Evolutionary conservation across 23 tunicate species (phyloP).

Genomic region (Halocynthia roretzi): DNA sequence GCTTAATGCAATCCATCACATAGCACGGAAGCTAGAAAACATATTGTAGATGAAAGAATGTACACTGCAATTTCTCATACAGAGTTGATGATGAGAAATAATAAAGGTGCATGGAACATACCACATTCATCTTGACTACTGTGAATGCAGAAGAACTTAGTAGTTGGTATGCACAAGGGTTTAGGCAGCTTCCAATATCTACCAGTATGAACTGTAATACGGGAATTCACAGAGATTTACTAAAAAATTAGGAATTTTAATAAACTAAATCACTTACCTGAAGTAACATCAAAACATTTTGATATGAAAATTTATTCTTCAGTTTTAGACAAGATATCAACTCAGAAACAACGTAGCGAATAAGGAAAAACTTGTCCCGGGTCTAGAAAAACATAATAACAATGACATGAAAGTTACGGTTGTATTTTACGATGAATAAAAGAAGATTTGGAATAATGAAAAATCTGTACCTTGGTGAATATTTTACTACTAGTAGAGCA

Average conservation of each 20-base stretch:
- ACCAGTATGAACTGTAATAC: constrained; percentile 10
- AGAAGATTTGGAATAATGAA: too few species aligned
- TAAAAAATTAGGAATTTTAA: not conserved
- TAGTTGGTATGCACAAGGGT: not conserved
- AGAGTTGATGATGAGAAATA: not conserved
- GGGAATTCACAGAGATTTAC: not conserved
- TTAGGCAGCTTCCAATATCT: constrained; percentile 19
- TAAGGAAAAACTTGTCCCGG: constrained; percentile 7
- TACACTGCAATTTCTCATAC: too few species aligned
- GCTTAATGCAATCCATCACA: constrained; percentile 63
- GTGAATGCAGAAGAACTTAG: not conserved
- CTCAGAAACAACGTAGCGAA: constrained; percentile 24
- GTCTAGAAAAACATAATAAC: not conserved
- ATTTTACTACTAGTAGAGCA: constrained; percentile 29
- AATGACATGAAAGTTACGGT: too few species aligned
- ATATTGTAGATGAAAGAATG: too few species aligned
- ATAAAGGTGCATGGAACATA: constrained; percentile 1
- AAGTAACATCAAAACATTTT: constrained; percentile 17
- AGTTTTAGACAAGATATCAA: constrained; percentile 15
- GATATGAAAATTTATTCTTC: constrained; percentile 10
- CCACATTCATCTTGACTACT: constrained; percentile 33
- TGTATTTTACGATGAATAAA: too few species aligned
- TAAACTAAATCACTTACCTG: constrained; percentile 12
- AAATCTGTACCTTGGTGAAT: constrained; percentile 40
- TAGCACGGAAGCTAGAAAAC: constrained; percentile 30